These are phyloP conservation scores for Aphelenchoides fujianensis DNA, from an alignment of 1,140 invertebrate species.

Conservation along the genomic window DNA sequence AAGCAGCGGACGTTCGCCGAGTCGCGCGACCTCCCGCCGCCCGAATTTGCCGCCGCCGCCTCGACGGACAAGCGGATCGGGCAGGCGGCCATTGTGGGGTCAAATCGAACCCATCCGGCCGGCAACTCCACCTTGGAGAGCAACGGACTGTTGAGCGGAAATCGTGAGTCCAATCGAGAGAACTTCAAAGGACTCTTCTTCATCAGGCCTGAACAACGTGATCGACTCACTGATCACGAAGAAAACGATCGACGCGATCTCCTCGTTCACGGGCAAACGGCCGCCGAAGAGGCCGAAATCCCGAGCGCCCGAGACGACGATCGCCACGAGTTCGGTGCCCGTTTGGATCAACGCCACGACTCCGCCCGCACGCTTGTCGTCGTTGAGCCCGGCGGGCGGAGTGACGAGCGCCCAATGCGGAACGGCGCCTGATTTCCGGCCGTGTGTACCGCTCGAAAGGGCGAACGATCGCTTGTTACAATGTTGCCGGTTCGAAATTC, in stretches of 20 bases:
- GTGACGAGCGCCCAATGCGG: constrained; percentile 25
- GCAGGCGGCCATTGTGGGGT: background rate
- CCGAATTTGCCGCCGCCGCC: background rate
- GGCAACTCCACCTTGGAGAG: background rate
- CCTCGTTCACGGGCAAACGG: constrained; percentile 29
- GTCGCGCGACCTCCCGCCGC: background rate
- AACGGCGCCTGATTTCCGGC: constrained; percentile 39
- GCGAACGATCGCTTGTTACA: constrained; percentile 31
- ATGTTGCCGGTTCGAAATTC: constrained; percentile 38
- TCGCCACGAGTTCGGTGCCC: too few species aligned
- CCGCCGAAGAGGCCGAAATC: constrained; percentile 9
- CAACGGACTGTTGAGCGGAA: constrained; percentile 32
- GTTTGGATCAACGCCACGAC: too few species aligned
- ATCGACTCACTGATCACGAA: constrained; percentile 38
- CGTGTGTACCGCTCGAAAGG: constrained; percentile 35
- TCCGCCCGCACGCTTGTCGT: too few species aligned
- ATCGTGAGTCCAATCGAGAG: constrained; percentile 21
- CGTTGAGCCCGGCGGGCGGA: too few species aligned
- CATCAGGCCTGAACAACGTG: constrained; percentile 37
- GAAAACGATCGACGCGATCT: constrained; percentile 34
- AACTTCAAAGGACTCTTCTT: background rate
- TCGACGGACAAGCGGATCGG: background rate
- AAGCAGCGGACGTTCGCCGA: constrained; percentile 2
- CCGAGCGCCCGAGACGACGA: too few species aligned
- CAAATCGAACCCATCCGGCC: background rate